These are phyloP conservation scores for Epinephelus cyanopodus DNA, from an alignment of 2,113 vertebrate species.

Conservation along the genomic window DNA sequence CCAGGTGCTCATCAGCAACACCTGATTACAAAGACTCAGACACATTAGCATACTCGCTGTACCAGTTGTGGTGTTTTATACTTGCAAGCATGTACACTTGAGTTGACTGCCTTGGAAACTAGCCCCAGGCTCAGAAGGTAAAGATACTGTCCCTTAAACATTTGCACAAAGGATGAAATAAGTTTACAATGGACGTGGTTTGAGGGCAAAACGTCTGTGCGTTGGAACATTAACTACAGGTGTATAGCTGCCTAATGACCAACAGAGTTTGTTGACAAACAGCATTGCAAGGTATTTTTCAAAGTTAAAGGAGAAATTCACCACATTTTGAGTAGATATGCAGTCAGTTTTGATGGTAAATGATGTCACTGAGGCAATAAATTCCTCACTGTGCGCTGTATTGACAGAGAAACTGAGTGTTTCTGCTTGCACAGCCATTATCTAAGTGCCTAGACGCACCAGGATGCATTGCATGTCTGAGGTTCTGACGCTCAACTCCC, in stretches of 20 bases:
- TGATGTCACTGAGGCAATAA: too few species aligned
- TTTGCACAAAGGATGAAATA: not conserved
- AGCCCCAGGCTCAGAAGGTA: not conserved
- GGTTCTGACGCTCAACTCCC: too few species aligned
- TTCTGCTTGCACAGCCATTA: too few species aligned
- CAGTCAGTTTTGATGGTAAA: too few species aligned
- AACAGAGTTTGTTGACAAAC: not conserved
- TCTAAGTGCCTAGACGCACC: too few species aligned
- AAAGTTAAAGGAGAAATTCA: not conserved
- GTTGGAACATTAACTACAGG: not conserved
- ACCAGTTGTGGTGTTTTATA: not conserved
- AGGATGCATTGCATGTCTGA: too few species aligned
- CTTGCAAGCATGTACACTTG: not conserved
- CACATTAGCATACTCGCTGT: not conserved
- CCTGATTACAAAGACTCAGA: constrained; percentile 6
- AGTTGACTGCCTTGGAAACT: not conserved
- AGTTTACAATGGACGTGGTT: not conserved
- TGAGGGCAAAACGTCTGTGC: not conserved
- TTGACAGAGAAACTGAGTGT: too few species aligned
- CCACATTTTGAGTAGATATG: not conserved
- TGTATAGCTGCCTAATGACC: not conserved
- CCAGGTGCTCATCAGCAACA: not conserved
- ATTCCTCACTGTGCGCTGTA: too few species aligned
- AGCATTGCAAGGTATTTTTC: not conserved
- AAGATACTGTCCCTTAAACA: not conserved